Evolutionary conservation across 2,888 invertebrate species (phyloP), one percentile per base, ranked within the genome.

Genomic region (Copidosoma aretas): DNA sequence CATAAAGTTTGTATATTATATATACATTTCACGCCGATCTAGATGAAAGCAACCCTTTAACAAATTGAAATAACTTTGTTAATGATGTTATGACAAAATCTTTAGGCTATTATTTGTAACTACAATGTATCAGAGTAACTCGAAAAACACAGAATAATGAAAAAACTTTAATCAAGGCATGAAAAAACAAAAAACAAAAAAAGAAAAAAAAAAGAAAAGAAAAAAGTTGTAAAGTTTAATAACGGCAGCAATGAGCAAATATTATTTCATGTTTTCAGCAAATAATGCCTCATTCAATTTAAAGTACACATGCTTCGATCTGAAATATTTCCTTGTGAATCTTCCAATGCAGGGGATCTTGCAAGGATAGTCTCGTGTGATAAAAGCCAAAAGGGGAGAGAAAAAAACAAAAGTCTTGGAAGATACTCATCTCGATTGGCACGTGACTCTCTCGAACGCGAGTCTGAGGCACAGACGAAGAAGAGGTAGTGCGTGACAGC

Each of bases 351-450:
- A 32, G 32, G 32, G n/a, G 32, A 32, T 32, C 32, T 32, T 32
- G 32, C 32, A 32, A 32, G 53, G 17, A 54, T 10, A 54, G 54
- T 54, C n/a, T 54, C 17, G 1, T 32, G 57, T 57, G 21, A 60
- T 60, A 53, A 60, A 52, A 67, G 24, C 43, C 43, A 60, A 41
- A n/a, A 68, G 53, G 49, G 32, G 51, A 52, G 41, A 67, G 58
- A 21, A 46, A 65, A 52, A 67, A 39, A 39, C 51, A 66, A 67
- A 39, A 41, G 54, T 17, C 51, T 46, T 66, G 17, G n/a, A 52
- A 52, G 58, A 62, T 67, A 62, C 62, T 67, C 67, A 67, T 67
- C 62, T 62, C 58, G 41, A 54, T 63, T 63, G 67, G 67, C 58
- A 58, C 53, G 52, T 58, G 57, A 62, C 52, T 67, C 62, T 67